Conservation (phyloP, 2,797 vertebrate species). For the Pseudochaenichthys georgianus region DNA sequence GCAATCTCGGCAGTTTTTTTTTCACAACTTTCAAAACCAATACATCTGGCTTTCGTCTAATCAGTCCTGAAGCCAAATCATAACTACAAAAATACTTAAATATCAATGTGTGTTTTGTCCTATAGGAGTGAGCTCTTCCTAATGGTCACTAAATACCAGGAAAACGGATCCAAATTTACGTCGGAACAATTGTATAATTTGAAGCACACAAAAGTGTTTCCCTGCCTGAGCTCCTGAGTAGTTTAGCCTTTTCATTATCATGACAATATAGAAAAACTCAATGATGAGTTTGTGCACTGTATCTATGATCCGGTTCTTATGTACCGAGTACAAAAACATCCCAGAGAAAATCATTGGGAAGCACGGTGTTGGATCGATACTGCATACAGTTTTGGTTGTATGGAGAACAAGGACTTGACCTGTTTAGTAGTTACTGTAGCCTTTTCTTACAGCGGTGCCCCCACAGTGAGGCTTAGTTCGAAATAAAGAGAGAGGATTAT, state of each 20-base stretch:
- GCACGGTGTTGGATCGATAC: slow-evolving; percentile 45
- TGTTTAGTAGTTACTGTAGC: slow-evolving; percentile 53
- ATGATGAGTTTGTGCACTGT: slow-evolving; percentile 6
- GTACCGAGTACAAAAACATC: slow-evolving; percentile 23
- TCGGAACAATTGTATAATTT: neutral
- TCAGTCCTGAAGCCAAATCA: neutral
- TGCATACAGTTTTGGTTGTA: slow-evolving; percentile 37
- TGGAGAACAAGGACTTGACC: slow-evolving; percentile 49
- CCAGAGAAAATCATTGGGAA: slow-evolving; percentile 20
- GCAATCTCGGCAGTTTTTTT: neutral
- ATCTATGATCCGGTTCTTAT: slow-evolving; percentile 18
- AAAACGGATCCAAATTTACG: neutral
- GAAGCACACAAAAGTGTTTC: neutral
- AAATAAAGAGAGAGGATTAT: slow-evolving; percentile 50
- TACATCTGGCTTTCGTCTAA: no score
- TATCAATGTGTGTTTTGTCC: neutral
- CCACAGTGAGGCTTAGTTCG: slow-evolving; percentile 40
- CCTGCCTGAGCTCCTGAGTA: neutral
- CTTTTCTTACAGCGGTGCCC: slow-evolving; percentile 31
- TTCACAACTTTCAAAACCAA: neutral
- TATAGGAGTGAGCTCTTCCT: neutral
- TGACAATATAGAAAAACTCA: slow-evolving; percentile 6
- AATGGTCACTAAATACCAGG: neutral
- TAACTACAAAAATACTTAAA: neutral
- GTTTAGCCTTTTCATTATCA: slow-evolving; percentile 8